Conservation (phyloP, 2,113 vertebrate species). For the Onychostruthus taczanowskii region DNA sequence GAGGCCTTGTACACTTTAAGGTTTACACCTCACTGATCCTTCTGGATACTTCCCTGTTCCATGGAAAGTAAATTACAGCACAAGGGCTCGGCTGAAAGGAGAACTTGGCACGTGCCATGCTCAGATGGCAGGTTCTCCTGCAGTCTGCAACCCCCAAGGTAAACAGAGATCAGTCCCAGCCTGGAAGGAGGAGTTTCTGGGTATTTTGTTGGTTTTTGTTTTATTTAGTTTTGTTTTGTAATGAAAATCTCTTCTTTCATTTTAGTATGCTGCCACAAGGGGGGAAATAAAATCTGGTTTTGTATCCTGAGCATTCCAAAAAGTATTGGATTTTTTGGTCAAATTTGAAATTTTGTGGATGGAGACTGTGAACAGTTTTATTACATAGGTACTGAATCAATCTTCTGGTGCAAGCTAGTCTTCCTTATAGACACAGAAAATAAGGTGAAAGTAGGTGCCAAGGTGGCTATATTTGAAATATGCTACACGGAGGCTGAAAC, state of each 20-base stretch:
- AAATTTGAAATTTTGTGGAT: not conserved
- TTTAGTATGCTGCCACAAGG: not conserved
- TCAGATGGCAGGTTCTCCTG: constrained; percentile 11
- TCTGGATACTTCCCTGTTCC: not conserved
- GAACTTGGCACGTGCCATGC: not conserved
- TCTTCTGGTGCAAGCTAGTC: not conserved
- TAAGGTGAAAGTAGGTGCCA: not conserved
- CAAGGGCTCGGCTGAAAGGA: not conserved
- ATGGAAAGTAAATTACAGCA: not conserved
- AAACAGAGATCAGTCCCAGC: constrained; percentile 18
- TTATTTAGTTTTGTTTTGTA: not conserved
- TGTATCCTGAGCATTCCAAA: not conserved
- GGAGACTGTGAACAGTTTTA: not conserved
- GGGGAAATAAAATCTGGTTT: not conserved
- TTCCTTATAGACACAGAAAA: not conserved
- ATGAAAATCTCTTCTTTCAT: not conserved
- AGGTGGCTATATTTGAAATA: not conserved
- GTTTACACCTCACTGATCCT: not conserved
- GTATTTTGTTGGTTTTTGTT: not conserved
- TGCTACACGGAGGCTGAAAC: not conserved
- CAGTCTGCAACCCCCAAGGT: not conserved
- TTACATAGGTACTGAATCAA: not conserved
- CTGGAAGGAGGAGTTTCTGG: not conserved
- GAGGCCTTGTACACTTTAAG: not conserved
- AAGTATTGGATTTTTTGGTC: not conserved